Evolutionary conservation across 2,888 invertebrate species (phyloP), one percentile per base, ranked within the genome.

Genomic region (Spodoptera picta): DNA sequence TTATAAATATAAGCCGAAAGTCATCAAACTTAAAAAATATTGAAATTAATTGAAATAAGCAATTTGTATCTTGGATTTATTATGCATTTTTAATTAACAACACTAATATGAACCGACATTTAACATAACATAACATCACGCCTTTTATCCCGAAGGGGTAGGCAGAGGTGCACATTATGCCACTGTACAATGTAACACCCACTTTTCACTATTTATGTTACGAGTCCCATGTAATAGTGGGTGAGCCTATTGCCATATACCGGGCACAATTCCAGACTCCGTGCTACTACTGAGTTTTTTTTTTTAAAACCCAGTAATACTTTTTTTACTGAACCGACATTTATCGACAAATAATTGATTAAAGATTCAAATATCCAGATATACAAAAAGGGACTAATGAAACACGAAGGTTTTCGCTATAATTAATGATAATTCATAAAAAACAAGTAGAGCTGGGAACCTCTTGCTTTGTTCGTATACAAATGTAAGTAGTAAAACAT

Each of bases 401-500:
- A 73, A 69, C 51, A 49, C 45, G 42, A 48, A 11, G 31, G 14
- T 55, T 68, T 54, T 52, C 49, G 23, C 19, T 57, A 51, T 60
- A 60, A 69, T 62, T 57, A 49, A 53, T 73, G 54, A n/a, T 27
- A 52, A 58, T 77, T 73, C n/a, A 73, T 56, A 53, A 64, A 65
- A 65, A 65, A 55, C 47, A 68, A 68, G 27, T 59, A 41, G 24
- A 51, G 24, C 50, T 69, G 46, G 47, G 47, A 60, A 65, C 44
- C 43, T 56, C 50, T 45, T 36, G 7, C 9, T 66, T 47, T 51
- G 47, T 59, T 27, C 24, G 6, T 52, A 48, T 59, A 57, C 67
- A 79, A 67, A 75, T 68, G 62, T 59, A 52, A 66, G 56, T 61
- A 24, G 31, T 79, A 63, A 68, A 73, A 65, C 57, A 71, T 51